Evolutionary conservation across 1,140 invertebrate genomes (phyloP), one percentile per base, ranked within the genome.

Genomic region (Dendrolimus kikuchii): DNA sequence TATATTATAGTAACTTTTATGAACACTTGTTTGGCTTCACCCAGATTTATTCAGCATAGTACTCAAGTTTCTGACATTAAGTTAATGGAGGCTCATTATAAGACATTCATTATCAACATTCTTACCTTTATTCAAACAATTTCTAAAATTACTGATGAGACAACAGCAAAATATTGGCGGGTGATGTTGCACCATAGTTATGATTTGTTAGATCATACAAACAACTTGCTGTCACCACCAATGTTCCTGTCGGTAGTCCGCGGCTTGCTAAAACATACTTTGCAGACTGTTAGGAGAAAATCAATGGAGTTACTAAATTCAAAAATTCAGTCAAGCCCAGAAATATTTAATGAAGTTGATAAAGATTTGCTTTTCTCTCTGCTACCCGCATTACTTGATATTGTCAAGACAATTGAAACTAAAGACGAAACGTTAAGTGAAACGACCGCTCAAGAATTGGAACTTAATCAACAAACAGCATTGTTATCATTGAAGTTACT

Each of bases 221-320:
- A 96, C 65, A 92, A 91, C 40, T 69, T 98, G 7, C 77, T 98
- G 40, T 93, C 95, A 0, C 91, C 93, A 6, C 76, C 88, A 5
- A 90, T 94, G 84, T 96, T 98, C 73, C 73, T 97, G 7, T 81
- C 90, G 37, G 95, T 95, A 2, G 86, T 96, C 4, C 88, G 90
- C 52, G 90, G 91, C 2, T 85, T 97, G 41, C 74, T 97, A 60
- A 81, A 89, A 8, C 92, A 96, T 64, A 89, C 91, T 10, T 67
- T 94, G 7, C 64, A 90, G 1, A 89, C 90, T 3, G 92, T 98
- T 2, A 90, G 93, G 64, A 90, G 92, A 49, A 95, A 96, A 77
- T 91, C 94, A 0, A 89, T 98, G 80, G 96, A 98, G 67, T 74
- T 98, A 36, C 77, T 98, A 0, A 96, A 95, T 64, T 89, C 89